Conservation (phyloP, 2,888 invertebrate genomes). For the Hedychridium roseum region DNA sequence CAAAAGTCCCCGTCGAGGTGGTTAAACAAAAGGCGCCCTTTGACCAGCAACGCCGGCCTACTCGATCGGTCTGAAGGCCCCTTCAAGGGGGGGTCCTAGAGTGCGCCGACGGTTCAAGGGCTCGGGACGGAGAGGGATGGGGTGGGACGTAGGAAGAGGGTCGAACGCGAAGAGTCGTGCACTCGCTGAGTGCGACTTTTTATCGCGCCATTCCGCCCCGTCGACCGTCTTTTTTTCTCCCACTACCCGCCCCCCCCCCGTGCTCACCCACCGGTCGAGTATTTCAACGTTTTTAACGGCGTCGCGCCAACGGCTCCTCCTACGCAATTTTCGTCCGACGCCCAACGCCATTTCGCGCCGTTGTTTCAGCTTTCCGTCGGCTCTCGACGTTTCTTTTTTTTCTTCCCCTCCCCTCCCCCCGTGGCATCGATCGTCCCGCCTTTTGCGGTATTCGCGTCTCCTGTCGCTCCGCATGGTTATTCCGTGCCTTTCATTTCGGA, state of each 20-base stretch:
- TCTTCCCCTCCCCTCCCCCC: background rate
- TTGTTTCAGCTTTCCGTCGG: background rate
- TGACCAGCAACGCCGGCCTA: constrained; percentile 7
- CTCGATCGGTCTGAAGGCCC: constrained; percentile 12
- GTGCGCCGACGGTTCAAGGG: background rate
- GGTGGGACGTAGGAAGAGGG: constrained; percentile 1
- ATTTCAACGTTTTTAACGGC: constrained; percentile 28
- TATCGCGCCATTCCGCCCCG: constrained; percentile 29
- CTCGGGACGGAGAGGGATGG: constrained; percentile 3
- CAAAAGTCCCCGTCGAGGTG: constrained; percentile 11
- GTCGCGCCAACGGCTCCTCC: constrained; percentile 19
- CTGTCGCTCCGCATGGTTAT: too few species aligned
- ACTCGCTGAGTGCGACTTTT: constrained; percentile 31
- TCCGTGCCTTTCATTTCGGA: too few species aligned
- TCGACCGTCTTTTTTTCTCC: constrained; percentile 17
- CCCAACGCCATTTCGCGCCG: constrained; percentile 6
- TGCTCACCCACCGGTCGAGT: constrained; percentile 15
- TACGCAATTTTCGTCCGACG: constrained; percentile 8
- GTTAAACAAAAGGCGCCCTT: constrained; percentile 21
- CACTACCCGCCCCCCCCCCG: constrained; percentile 7
- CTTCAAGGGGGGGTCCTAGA: background rate
- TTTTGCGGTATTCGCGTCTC: too few species aligned
- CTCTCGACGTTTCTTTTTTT: background rate
- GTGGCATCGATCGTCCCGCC: constrained; percentile 1
- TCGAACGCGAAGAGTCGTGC: background rate